Conservation (phyloP, 2,113 vertebrate genomes). For the Otis tarda region DNA sequence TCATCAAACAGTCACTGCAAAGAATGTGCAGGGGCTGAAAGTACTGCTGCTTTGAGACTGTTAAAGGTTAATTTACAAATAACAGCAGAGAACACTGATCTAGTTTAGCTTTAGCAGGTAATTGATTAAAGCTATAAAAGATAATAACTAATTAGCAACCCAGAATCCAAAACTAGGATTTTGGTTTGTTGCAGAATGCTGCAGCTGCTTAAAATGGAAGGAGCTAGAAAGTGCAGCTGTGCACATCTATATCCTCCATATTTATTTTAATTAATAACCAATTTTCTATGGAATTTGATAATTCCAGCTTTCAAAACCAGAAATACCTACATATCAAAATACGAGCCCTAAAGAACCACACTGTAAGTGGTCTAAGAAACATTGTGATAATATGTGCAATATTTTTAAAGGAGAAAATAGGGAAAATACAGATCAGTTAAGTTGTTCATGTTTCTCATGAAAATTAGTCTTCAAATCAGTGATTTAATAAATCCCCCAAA, state of each 20-base stretch:
- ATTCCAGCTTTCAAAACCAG: not conserved
- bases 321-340: not conserved
- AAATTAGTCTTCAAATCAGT: not conserved
- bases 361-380: not conserved
- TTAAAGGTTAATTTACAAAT: constrained; percentile 9
- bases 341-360: not conserved
- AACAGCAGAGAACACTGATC: not conserved
- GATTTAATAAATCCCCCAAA: not conserved
- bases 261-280: not conserved
- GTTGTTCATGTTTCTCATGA: not conserved
- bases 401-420: not conserved
- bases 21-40: not conserved
- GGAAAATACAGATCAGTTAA: not conserved
- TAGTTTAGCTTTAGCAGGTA: not conserved
- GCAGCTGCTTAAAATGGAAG: not conserved
- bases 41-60: not conserved
- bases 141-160: not conserved
- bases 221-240: not conserved
- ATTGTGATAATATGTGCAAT: not conserved
- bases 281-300: not conserved
- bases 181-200: not conserved
- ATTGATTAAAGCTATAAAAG: constrained; percentile 14
- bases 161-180: not conserved
- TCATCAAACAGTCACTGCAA: not conserved
- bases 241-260: not conserved